Base-by-base conservation (phyloP, 1,140 invertebrate genomes). In the Drosophila arawakana region DNA sequence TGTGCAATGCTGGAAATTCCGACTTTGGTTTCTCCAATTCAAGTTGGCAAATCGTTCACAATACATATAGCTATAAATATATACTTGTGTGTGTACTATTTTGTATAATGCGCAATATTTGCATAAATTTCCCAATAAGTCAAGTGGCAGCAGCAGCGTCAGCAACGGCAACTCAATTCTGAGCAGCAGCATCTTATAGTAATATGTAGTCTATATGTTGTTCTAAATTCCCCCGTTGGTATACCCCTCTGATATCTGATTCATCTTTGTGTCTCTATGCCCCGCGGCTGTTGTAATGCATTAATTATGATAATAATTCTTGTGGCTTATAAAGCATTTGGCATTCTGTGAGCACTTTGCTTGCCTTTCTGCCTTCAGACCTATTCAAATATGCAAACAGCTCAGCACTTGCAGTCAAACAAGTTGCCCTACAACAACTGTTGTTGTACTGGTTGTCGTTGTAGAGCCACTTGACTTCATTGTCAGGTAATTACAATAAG, bases 271-370 rank as follows among this genome's bases (percentile, higher is more conserved):
- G 9, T 49, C 39, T 73, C 46, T 34, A 35, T 57, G 35, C 52
- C 34, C 63, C 3, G 15, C 44, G 46, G 25, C 13, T 54, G 9
- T 49, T 43, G 66, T 37, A 60, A 63, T 68, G 76, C 84, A 88
- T 86, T 89, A 88, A 89, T 88, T 89, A 89, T 83, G 83, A 89
- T 88, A 88, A 80, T 89, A 88, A 83, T 88, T 80, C 84, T 72
- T 69, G 58, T 34, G 70, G 75, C 83, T 83, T 83, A n/a, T 88
- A 89, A 88, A 83, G 72, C 73, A 79, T 78, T 71, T 70, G 59
- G 60, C 52, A 72, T 68, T 72, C 73, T 76, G 72, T 70, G 66
- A 50, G 13, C 73, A 76, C 66, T 75, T 59, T 75, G 50, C 41
- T 39, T 67, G 57, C 46, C 60, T 57, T 43, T 69, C 61, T 61